Evolutionary conservation across 2,113 vertebrate genomes (phyloP).

Genomic region (human): DNA sequence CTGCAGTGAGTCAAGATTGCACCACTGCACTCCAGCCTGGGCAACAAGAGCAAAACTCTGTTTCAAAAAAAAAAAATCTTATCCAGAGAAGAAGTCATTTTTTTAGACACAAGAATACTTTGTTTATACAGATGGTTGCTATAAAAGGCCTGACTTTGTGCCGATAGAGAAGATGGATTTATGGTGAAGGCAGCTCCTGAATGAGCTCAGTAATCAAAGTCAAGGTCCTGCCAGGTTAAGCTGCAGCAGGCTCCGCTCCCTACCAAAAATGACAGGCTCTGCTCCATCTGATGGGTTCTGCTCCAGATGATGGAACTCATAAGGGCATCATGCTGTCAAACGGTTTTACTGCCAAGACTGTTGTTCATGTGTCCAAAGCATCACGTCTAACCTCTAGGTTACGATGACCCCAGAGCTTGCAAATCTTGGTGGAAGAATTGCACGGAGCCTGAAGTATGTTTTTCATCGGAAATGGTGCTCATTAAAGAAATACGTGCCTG

Average conservation of each 20-base stretch:
- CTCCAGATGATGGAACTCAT: fast-evolving
- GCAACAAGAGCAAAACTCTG: no score
- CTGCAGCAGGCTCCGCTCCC: fast-evolving
- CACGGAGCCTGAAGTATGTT: fast-evolving
- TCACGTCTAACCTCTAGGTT: not conserved
- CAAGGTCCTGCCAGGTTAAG: not conserved
- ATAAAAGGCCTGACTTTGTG: not conserved
- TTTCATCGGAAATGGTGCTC: not conserved
- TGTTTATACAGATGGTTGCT: not conserved
- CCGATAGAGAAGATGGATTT: not conserved
- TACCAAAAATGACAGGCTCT: not conserved
- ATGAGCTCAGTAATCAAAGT: fast-evolving
- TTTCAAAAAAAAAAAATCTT: not conserved
- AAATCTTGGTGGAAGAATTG: not conserved
- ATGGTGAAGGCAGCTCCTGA: fast-evolving
- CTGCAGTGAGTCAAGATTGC: no score
- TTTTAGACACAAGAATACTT: not conserved
- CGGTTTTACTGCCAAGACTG: not conserved
- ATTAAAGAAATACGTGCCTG: not conserved
- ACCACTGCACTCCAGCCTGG: no score
- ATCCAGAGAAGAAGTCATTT: not conserved
- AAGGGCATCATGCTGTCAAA: fast-evolving
- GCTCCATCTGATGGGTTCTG: fast-evolving
- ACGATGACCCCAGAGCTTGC: not conserved
- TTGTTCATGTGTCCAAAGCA: not conserved